Percentiles rank a stretch among this genome's conserved stretches.
phyloP scores from a whole-genome alignment of 2,113 vertebrate species.

The Mirounga angustirostris region DNA sequence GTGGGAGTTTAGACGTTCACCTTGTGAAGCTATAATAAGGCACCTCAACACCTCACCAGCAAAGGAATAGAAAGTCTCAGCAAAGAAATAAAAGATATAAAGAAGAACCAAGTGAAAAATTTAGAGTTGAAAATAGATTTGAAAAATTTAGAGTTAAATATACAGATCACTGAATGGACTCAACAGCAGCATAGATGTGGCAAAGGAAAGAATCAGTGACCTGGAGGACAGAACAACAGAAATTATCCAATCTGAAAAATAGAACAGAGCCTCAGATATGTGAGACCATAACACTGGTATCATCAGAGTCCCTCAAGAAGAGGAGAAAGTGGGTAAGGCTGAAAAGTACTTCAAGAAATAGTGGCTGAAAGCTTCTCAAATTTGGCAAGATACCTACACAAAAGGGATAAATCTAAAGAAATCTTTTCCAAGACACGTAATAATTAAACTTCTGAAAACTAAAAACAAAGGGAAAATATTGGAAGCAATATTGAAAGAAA shows the following conservation, averaged over 20 bases:
- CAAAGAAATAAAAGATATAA: background rate
- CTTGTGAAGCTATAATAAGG: background rate
- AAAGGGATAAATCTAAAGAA: background rate
- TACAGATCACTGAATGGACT: background rate
- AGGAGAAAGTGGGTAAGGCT: background rate
- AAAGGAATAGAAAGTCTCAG: background rate
- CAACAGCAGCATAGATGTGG: background rate
- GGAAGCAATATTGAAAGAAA: background rate
- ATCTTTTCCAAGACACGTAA: background rate
- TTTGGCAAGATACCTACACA: background rate
- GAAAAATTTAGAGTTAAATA: background rate
- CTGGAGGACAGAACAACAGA: background rate
- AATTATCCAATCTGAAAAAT: background rate
- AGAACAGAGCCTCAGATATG: background rate
- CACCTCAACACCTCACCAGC: too few relatives aligned
- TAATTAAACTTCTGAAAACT: constrained; percentile 5
- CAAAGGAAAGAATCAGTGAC: background rate
- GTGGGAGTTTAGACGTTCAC: background rate
- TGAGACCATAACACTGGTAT: background rate
- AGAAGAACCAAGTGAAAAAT: background rate
- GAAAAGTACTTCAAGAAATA: background rate
- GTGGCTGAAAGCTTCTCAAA: background rate
- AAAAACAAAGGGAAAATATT: background rate
- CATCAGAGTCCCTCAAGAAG: background rate
- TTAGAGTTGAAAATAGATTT: background rate